phyloP scores from a whole-genome alignment of 2,797 vertebrate genomes.

The Alca torda region DNA sequence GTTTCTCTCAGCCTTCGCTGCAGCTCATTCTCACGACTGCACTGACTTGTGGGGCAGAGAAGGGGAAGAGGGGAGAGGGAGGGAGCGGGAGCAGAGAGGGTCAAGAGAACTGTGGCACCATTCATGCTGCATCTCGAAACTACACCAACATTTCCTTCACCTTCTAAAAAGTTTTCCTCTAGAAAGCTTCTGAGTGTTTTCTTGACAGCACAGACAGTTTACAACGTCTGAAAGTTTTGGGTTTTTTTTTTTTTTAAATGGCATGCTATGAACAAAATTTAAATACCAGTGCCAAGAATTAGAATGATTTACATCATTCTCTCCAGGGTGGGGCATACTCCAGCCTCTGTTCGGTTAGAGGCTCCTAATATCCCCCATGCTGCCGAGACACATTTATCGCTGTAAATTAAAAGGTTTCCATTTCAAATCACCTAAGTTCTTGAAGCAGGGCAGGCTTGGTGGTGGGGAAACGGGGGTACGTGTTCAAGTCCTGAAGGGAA shows the following conservation, averaged over 20 bases:
- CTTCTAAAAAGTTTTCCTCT: neutral
- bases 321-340: constrained; percentile 41
- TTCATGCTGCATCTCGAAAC: neutral
- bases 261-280: constrained; percentile 12
- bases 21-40: neutral
- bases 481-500: neutral
- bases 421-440: neutral
- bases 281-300: constrained; percentile 29
- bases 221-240: neutral
- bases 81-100: neutral
- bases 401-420: neutral
- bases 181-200: constrained; percentile 22
- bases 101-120: neutral
- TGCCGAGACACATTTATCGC: neutral
- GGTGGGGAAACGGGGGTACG: neutral
- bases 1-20: neutral
- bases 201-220: constrained; percentile 28
- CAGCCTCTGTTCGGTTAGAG: neutral
- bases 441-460: neutral
- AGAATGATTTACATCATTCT: constrained; percentile 45
- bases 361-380: neutral
- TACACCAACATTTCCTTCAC: neutral
- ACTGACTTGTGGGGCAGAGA: neutral
- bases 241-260: neutral
- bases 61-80: neutral